These are phyloP conservation scores for Spheniscus mendiculus DNA, from an alignment of 2,113 vertebrate genomes.

Conservation along the genomic window DNA sequence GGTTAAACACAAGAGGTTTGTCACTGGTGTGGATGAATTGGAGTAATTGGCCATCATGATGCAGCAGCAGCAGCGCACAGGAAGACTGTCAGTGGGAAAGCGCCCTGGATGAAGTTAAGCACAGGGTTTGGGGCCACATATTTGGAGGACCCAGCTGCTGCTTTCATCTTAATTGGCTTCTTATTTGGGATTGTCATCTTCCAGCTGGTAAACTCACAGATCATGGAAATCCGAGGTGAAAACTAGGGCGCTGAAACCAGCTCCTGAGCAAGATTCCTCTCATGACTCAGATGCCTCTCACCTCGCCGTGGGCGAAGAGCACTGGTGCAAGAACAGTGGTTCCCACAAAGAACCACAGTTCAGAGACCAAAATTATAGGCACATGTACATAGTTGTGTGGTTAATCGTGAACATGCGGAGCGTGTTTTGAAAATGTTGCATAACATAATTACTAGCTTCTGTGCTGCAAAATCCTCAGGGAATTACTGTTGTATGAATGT, in stretches of 20 bases:
- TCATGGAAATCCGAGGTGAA: not conserved
- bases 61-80: not conserved
- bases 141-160: not conserved
- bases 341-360: not conserved
- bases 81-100: not conserved
- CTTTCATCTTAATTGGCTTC: not conserved
- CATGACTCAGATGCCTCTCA: not conserved
- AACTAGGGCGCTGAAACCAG: not conserved
- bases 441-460: not conserved
- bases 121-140: not conserved
- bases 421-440: not conserved
- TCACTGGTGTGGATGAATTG: not conserved
- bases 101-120: not conserved
- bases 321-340: not conserved
- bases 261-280: not conserved
- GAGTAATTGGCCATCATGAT: not conserved
- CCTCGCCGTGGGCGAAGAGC: accelerated
- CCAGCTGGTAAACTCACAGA: not conserved
- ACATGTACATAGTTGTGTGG: not conserved
- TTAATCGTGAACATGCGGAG: not conserved
- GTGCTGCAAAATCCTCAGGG: not conserved
- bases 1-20: not conserved
- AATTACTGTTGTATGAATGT: not conserved
- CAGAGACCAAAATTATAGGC: not conserved
- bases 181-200: not conserved